These are phyloP conservation scores for Malacoraja senta DNA, from an alignment of 2,797 vertebrate species.

Conservation along the genomic window DNA sequence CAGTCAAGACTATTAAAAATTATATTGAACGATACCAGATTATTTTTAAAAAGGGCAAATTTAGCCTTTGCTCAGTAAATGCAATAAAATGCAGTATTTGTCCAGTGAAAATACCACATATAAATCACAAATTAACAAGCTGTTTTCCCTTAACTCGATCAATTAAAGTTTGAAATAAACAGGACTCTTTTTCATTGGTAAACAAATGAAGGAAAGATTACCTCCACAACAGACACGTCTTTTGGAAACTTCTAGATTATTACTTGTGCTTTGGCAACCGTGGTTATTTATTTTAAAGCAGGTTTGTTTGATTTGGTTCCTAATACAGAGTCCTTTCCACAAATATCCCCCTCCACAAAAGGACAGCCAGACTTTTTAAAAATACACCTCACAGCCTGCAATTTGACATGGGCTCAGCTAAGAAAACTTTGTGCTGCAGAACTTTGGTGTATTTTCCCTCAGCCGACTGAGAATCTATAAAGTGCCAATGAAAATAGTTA, in stretches of 20 bases:
- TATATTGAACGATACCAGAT: neutral
- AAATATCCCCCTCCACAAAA: slow-evolving; percentile 33
- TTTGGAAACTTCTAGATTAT: slow-evolving; percentile 27
- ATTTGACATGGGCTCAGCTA: neutral
- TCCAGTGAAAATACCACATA: neutral
- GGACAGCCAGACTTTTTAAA: slow-evolving; percentile 14
- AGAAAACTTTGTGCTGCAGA: slow-evolving; percentile 1
- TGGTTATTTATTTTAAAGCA: slow-evolving; percentile 27
- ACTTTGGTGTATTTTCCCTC: neutral
- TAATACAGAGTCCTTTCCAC: neutral
- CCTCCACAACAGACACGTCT: slow-evolving; percentile 23
- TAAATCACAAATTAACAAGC: neutral
- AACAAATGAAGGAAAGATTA: slow-evolving; percentile 25
- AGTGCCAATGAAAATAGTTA: neutral
- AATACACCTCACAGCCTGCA: neutral
- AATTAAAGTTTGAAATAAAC: slow-evolving; percentile 27
- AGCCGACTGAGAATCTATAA: neutral
- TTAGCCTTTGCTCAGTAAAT: slow-evolving; percentile 19
- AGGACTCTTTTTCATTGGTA: neutral
- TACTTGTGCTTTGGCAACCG: slow-evolving; percentile 2
- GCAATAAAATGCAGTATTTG: neutral
- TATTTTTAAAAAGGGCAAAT: neutral
- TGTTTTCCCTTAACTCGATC: neutral
- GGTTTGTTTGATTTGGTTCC: slow-evolving; percentile 28
- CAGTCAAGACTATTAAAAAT: slow-evolving; percentile 2